Conservation (phyloP, 2,113 vertebrate species). For the Hyaena hyaena region DNA sequence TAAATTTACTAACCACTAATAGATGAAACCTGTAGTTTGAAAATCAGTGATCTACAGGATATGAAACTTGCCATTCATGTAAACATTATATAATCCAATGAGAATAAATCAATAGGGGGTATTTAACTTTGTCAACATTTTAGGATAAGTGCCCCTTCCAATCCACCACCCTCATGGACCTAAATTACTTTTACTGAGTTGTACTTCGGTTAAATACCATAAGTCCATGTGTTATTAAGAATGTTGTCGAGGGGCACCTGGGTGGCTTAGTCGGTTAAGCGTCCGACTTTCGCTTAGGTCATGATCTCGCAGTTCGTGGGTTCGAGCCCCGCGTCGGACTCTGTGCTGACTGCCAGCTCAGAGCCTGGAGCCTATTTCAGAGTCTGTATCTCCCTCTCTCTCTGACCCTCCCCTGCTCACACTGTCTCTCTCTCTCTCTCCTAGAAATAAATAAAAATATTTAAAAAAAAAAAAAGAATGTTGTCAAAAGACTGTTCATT, state of each 20-base stretch:
- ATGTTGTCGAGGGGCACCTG: background rate
- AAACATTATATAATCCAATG: background rate
- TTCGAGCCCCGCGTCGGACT: no score
- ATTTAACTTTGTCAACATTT: background rate
- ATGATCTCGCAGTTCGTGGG: no score
- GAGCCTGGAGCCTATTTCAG: no score
- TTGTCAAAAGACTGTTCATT: background rate
- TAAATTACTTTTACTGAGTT: background rate
- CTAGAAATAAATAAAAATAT: no score
- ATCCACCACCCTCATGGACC: background rate
- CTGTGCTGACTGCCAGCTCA: no score
- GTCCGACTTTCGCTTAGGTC: no score
- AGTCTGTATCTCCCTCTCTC: no score
- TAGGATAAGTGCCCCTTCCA: background rate
- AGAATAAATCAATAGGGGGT: background rate
- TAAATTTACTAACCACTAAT: slow-evolving; percentile 3
- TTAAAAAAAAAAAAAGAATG: background rate
- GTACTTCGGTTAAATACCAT: background rate
- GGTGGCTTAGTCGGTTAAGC: no score
- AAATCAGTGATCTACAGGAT: background rate
- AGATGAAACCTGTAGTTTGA: background rate
- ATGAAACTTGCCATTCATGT: background rate
- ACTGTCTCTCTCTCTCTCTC: no score
- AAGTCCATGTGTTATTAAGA: background rate
- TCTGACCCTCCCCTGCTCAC: no score